phyloP scores from a whole-genome alignment of 2,113 vertebrate genomes.

The Phyllostomus discolor region DNA sequence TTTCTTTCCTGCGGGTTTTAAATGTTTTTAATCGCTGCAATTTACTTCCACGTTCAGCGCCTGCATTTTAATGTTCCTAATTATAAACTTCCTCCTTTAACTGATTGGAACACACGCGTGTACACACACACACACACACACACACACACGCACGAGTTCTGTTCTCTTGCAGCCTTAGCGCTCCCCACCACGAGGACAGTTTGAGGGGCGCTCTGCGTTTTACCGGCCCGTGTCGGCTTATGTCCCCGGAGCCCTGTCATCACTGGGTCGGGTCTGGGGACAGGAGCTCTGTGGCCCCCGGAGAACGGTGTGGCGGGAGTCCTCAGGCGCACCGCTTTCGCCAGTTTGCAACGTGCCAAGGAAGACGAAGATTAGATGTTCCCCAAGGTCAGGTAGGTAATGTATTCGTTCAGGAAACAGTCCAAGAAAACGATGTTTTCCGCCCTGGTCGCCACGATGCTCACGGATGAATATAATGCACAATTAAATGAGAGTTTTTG shows the following conservation, averaged over 20 bases:
- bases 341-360: neutral
- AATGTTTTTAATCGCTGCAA: neutral
- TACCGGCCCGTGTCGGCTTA: neutral
- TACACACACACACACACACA: too few relatives aligned
- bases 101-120: neutral
- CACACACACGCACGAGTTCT: neutral
- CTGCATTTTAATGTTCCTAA: neutral
- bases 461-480: neutral
- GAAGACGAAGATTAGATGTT: neutral
- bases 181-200: neutral
- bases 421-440: neutral
- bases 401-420: neutral
- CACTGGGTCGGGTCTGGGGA: neutral
- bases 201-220: neutral
- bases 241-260: neutral
- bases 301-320: neutral
- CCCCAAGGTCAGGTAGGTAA: neutral
- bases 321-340: neutral
- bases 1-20: neutral
- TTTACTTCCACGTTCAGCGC: neutral
- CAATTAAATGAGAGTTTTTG: neutral
- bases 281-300: neutral
- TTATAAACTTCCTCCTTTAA: neutral
- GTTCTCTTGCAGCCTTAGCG: neutral
- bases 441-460: neutral